phyloP scores from a whole-genome alignment of 1,140 invertebrate genomes.

The Scaptomyza montana region DNA sequence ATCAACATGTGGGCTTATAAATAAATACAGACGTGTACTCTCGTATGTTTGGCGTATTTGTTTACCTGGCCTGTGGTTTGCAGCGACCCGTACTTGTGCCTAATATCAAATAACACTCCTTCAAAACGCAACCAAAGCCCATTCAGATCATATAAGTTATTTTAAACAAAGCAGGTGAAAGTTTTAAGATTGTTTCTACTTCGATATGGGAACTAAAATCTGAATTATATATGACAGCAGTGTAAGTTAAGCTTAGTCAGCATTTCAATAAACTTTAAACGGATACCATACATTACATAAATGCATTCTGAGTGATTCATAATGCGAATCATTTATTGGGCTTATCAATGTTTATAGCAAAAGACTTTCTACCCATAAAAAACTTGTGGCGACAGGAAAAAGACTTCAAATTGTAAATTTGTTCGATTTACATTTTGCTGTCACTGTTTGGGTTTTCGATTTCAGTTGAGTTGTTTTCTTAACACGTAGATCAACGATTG shows the following conservation, averaged over 20 bases:
- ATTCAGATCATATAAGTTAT: slow-evolving; percentile 2
- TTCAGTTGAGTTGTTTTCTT: slow-evolving; percentile 39
- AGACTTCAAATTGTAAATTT: slow-evolving; percentile 5
- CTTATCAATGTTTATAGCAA: slow-evolving; percentile 31
- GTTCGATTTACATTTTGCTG: slow-evolving; percentile 21
- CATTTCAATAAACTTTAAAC: not conserved
- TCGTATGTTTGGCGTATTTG: slow-evolving; percentile 29
- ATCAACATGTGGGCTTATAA: slow-evolving; percentile 49
- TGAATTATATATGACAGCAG: not conserved
- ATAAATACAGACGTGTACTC: slow-evolving; percentile 24
- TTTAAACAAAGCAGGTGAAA: slow-evolving; percentile 37
- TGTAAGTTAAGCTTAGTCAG: not conserved
- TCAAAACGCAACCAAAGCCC: slow-evolving; percentile 1
- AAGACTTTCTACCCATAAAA: slow-evolving; percentile 10
- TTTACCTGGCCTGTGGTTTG: slow-evolving; percentile 41
- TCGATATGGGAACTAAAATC: not conserved
- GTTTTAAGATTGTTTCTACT: slow-evolving; percentile 9
- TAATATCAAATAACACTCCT: slow-evolving; percentile 62
- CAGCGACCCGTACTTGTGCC: slow-evolving; percentile 63
- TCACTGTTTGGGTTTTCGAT: slow-evolving; percentile 34
- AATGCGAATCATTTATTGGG: slow-evolving; percentile 27
- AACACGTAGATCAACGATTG: slow-evolving; percentile 13
- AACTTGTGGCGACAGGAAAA: slow-evolving; percentile 19
- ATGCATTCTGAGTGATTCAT: slow-evolving; percentile 12
- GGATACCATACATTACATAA: not conserved